Evolutionary conservation across 1,140 invertebrate species (phyloP), one percentile per base, ranked within the genome.

Genomic region (Pseudomyrmex gracilis): DNA sequence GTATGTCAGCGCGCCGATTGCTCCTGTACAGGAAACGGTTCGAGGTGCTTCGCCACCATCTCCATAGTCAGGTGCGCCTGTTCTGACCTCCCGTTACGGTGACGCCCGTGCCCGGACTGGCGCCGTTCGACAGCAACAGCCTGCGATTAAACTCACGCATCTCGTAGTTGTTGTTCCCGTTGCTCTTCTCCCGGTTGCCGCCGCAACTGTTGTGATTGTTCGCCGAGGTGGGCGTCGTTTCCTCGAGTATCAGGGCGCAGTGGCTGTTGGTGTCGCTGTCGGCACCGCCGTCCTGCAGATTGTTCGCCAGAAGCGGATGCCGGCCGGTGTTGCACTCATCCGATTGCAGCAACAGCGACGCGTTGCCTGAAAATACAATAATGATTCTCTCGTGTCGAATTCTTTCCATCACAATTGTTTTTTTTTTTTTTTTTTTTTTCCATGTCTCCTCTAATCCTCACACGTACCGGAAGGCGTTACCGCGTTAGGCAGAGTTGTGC

Each of bases 141-240:
- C 93, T 91, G 24, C 93, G 89, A 47, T 93, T 93, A 84, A 96
- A 95, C 90, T 96, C 96, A 24, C 96, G 95, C 95, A 97, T 95
- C 90, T 97, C 96, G 91, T 97, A 97, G 88, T 97, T 97, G 91
- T 97, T 97, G 93, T 97, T 97, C 12, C 96, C 96, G 90, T 97
- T 97, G 58, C 95, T 95, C 60, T 96, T 96, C 85, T 96, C 96
- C 17, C 94, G 91, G 1, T 93, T 93, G 93, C 74, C 92, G 20
- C 80, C 22, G 51, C 92, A 89, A 80, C 88, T 84, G 84, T 90
- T 84, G 51, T 91, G 89, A 24, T 89, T 87, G 60, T 89, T 87
- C 10, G 90, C 87, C 66, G 90, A 88, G 9, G 92, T 91, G 1
- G 93, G 91, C 43, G 92, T 94, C 12, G 93, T 93, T 34, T 95